These are phyloP conservation scores for Neodiprion virginianus DNA, from an alignment of 1,140 invertebrate genomes.

Conservation along the genomic window DNA sequence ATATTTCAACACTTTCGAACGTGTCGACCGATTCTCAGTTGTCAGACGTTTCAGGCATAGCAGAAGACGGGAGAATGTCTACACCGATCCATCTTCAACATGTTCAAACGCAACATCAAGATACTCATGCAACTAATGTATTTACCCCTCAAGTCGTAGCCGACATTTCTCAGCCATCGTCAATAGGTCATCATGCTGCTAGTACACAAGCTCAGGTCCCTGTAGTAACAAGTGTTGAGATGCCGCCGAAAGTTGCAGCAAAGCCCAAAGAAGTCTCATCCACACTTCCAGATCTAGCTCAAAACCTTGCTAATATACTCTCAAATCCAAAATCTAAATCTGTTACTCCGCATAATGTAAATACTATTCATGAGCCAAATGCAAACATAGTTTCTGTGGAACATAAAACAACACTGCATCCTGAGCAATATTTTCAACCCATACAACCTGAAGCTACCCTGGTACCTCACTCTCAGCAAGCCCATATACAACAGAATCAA, in stretches of 20 bases:
- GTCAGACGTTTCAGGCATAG: slow-evolving; percentile 36
- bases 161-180: not conserved
- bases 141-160: not conserved
- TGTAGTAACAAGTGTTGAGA: slow-evolving; percentile 30
- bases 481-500: slow-evolving; percentile 10
- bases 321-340: slow-evolving; percentile 59
- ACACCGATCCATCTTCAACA: slow-evolving; percentile 16
- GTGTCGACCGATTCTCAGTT: slow-evolving; percentile 54
- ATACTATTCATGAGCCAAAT: slow-evolving; percentile 39
- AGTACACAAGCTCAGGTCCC: not conserved
- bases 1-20: slow-evolving; percentile 49
- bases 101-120: slow-evolving; percentile 15
- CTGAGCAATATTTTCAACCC: slow-evolving; percentile 55
- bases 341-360: slow-evolving; percentile 39
- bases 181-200: not conserved
- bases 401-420: slow-evolving; percentile 39
- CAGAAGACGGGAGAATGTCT: slow-evolving; percentile 38
- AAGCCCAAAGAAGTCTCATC: slow-evolving; percentile 58
- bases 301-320: slow-evolving; percentile 59
- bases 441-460: slow-evolving; percentile 49
- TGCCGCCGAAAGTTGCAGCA: slow-evolving; percentile 40
- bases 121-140: not conserved
- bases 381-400: slow-evolving; percentile 22
- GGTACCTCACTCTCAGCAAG: slow-evolving; percentile 30
- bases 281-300: slow-evolving; percentile 56